phyloP scores from a whole-genome alignment of 2,888 invertebrate genomes.

The Chrysolina americana region DNA sequence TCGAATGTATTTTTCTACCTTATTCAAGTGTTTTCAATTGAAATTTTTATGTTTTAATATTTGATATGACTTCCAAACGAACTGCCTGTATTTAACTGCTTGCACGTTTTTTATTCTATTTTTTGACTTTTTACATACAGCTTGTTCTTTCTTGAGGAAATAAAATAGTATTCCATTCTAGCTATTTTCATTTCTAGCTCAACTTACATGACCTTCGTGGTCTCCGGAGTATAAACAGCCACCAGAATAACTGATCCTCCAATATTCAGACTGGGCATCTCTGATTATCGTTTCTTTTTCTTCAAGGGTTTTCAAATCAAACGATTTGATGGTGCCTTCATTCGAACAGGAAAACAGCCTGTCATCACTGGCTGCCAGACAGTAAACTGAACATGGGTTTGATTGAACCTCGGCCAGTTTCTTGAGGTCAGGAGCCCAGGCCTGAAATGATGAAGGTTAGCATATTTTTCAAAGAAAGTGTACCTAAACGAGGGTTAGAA shows the following conservation, averaged over 20 bases:
- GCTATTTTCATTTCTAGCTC: not conserved
- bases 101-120: no score
- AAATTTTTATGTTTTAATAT: no score
- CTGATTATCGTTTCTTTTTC: slow-evolving; percentile 61
- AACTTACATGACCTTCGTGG: slow-evolving; percentile 75
- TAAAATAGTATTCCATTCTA: no score
- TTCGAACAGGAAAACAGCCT: slow-evolving; percentile 76
- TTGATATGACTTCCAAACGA: no score
- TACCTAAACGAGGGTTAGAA: no score
- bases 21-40: no score
- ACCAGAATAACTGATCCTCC: slow-evolving; percentile 66
- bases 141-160: no score
- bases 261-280: slow-evolving; percentile 69
- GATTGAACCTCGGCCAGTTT: slow-evolving; percentile 70
- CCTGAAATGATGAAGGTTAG: slow-evolving; percentile 60
- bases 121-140: no score
- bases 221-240: slow-evolving; percentile 74
- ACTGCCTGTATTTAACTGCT: no score
- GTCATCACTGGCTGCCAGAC: slow-evolving; percentile 73
- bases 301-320: slow-evolving; percentile 71
- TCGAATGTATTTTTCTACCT: no score
- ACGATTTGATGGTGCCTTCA: slow-evolving; percentile 76
- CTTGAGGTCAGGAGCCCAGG: slow-evolving; percentile 70
- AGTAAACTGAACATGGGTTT: slow-evolving; percentile 75
- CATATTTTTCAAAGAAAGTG: not conserved